phyloP scores from a whole-genome alignment of 1,140 invertebrate genomes.

The Leptopilina boulardi region DNA sequence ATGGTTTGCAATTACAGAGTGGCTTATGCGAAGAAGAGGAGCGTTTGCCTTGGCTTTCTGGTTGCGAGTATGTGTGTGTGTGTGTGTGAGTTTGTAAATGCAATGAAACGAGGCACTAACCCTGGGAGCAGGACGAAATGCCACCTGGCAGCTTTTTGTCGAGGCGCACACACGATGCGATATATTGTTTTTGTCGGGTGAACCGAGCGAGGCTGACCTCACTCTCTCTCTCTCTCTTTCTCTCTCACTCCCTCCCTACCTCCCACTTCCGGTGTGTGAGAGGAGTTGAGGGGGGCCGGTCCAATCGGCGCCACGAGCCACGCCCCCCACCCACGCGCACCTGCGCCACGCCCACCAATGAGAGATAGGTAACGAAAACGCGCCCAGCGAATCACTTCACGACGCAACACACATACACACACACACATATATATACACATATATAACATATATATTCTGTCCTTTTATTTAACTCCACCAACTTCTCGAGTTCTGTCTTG shows the following conservation, averaged over 20 bases:
- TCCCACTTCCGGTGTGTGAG: constrained; percentile 62
- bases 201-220: constrained; percentile 51
- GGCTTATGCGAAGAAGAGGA: neutral
- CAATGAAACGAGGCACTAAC: constrained; percentile 61
- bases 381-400: constrained; percentile 36
- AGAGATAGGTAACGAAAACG: constrained; percentile 56
- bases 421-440: constrained; percentile 30
- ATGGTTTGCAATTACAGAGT: constrained; percentile 29
- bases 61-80: too few relatives aligned
- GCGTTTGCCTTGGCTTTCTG: neutral
- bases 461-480: constrained; percentile 37
- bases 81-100: constrained; percentile 13
- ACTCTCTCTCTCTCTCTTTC: too few relatives aligned
- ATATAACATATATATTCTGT: neutral
- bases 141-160: constrained; percentile 75
- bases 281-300: constrained; percentile 39
- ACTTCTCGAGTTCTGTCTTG: neutral
- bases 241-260: too few relatives aligned
- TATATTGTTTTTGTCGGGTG: constrained; percentile 70
- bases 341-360: constrained; percentile 69
- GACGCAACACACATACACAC: constrained; percentile 46
- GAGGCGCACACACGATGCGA: constrained; percentile 64
- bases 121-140: constrained; percentile 71
- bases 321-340: constrained; percentile 72
- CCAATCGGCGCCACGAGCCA: constrained; percentile 64